A percentile compares a stretch with the other conserved stretches of the same genome.
Evolutionary conservation across 1,140 invertebrate species (phyloP).

Genomic region (Triops longicaudatus): DNA sequence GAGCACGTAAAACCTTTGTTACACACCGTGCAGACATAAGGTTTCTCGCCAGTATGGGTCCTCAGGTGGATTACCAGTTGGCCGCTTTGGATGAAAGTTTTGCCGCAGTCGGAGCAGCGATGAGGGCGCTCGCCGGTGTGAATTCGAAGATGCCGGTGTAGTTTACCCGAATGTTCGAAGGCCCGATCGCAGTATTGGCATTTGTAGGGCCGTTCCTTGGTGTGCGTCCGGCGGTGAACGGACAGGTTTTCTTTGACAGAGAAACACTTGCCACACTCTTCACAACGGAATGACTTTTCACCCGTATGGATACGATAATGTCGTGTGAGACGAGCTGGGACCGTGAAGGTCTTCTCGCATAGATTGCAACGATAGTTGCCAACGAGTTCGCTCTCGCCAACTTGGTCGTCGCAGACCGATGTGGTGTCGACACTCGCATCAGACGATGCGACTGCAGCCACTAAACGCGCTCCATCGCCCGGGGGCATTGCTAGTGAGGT

Average conservation of each 20-base stretch:
- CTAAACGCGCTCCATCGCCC: neutral
- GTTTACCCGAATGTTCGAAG: slow-evolving; percentile 84
- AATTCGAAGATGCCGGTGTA: slow-evolving; percentile 77
- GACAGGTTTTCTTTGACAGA: slow-evolving; percentile 86
- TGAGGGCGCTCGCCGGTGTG: slow-evolving; percentile 78
- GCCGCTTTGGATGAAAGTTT: slow-evolving; percentile 81
- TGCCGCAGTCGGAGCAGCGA: slow-evolving; percentile 70
- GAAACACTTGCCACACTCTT: slow-evolving; percentile 84
- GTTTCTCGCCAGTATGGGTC: slow-evolving; percentile 82
- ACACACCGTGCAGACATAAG: slow-evolving; percentile 70
- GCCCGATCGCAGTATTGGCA: slow-evolving; percentile 83
- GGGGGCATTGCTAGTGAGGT: neutral
- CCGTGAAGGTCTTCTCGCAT: slow-evolving; percentile 83
- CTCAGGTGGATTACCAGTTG: slow-evolving; percentile 58
- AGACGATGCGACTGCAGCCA: neutral
- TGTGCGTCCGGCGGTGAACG: slow-evolving; percentile 83
- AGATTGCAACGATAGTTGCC: slow-evolving; percentile 72
- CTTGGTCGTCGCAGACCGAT: neutral
- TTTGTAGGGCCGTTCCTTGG: slow-evolving; percentile 71
- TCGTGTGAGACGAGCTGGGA: slow-evolving; percentile 77
- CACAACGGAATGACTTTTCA: slow-evolving; percentile 75
- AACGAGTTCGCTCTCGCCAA: slow-evolving; percentile 21
- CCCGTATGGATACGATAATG: slow-evolving; percentile 88
- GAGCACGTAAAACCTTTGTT: slow-evolving; percentile 70
- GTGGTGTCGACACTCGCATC: too few species aligned